Evolutionary conservation across 2,113 vertebrate genomes (phyloP).

Genomic region (Nesoenas mayeri): DNA sequence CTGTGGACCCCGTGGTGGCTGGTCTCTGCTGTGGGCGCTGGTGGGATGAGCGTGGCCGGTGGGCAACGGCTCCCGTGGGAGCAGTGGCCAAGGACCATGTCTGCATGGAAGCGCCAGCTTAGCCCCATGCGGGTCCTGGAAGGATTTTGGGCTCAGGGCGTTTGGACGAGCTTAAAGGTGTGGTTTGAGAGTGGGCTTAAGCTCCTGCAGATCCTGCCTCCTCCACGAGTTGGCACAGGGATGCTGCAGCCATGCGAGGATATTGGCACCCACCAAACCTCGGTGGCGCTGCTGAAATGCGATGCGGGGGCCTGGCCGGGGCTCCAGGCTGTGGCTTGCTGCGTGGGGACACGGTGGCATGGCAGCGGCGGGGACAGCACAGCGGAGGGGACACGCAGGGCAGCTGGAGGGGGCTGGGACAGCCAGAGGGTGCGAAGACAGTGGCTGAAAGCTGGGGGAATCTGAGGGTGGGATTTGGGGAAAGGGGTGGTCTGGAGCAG

Average conservation of each 20-base stretch:
- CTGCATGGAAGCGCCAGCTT: rapidly evolving
- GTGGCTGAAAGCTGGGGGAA: not conserved
- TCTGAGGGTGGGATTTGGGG: not conserved
- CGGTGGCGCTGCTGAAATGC: not conserved
- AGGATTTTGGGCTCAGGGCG: not conserved
- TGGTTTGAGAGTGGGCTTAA: not conserved
- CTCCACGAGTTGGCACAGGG: rapidly evolving
- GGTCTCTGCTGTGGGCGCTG: not conserved
- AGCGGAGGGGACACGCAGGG: rapidly evolving
- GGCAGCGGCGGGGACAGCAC: not conserved
- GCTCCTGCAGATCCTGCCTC: not conserved
- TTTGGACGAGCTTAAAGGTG: not conserved
- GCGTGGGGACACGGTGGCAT: rapidly evolving
- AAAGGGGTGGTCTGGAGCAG: not conserved
- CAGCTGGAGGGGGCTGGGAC: not conserved
- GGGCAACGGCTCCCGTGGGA: not conserved
- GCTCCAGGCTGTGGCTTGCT: not conserved
- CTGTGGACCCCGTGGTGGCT: rapidly evolving
- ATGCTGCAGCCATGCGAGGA: rapidly evolving
- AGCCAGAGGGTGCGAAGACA: not conserved
- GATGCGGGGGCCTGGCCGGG: not conserved
- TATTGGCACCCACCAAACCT: rapidly evolving
- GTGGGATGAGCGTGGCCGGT: not conserved
- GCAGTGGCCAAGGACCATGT: rapidly evolving
- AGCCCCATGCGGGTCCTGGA: not conserved